These are phyloP conservation scores for Cepaea hortensis DNA, from an alignment of 2,888 invertebrate species.

Conservation along the genomic window DNA sequence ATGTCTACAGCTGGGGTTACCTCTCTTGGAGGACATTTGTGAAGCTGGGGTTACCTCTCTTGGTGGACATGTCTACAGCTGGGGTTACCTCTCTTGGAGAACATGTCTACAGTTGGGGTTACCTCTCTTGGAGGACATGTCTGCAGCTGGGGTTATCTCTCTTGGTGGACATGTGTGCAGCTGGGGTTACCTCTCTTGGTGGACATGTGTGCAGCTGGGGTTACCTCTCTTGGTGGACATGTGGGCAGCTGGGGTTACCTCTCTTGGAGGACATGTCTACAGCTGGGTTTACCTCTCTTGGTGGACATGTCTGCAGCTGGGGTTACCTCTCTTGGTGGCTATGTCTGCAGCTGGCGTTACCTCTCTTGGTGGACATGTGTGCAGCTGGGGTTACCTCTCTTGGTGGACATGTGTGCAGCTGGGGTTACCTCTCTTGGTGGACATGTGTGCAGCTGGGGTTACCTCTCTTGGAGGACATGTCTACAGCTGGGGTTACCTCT, in stretches of 20 bases:
- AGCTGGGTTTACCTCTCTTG: slow-evolving; percentile 67
- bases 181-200: slow-evolving; percentile 70
- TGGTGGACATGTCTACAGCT: slow-evolving; percentile 70
- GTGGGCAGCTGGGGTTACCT: slow-evolving; percentile 65
- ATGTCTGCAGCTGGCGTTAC: slow-evolving; percentile 64
- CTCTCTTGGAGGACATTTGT: slow-evolving; percentile 71
- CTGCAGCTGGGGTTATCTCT: slow-evolving; percentile 64
- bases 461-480: slow-evolving; percentile 71
- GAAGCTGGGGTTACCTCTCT: slow-evolving; percentile 64
- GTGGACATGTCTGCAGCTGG: slow-evolving; percentile 68
- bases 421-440: slow-evolving; percentile 71
- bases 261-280: slow-evolving; percentile 70
- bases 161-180: slow-evolving; percentile 70
- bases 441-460: slow-evolving; percentile 67
- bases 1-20: slow-evolving; percentile 64
- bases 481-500: slow-evolving; percentile 64
- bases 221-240: slow-evolving; percentile 71
- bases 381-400: slow-evolving; percentile 64
- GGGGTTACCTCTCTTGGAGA: slow-evolving; percentile 70
- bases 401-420: slow-evolving; percentile 70
- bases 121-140: slow-evolving; percentile 71
- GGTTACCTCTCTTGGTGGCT: slow-evolving; percentile 72
- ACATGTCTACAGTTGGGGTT: slow-evolving; percentile 66
- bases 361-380: slow-evolving; percentile 71
- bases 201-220: slow-evolving; percentile 68